Evolutionary conservation across 1,140 invertebrate genomes (phyloP), one percentile per base, ranked within the genome.

Genomic region (Euwallacea similis): DNA sequence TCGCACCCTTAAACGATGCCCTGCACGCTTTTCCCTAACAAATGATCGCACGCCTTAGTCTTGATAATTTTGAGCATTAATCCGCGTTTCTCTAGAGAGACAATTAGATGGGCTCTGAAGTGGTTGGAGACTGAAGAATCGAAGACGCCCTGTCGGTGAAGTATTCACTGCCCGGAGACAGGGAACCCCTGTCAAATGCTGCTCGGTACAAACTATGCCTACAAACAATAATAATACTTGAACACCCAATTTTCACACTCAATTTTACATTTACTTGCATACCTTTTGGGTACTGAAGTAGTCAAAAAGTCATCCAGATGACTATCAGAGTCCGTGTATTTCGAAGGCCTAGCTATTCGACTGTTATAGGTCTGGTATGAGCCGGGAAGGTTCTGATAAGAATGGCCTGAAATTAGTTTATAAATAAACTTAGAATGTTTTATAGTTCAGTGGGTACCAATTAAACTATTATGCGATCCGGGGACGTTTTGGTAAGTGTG

Each of bases 361-460:
- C 79, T 76, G 75, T 77, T 81, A 54, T 79, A 79, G 42, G 75
- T 78, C 61, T 76, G 75, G 41, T 78, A 78, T 11, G 71, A 72
- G 15, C 71, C 71, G 7, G 71, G 71, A 11, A 72, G 9, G 41
- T 72, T 67, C 56, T 71, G 69, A 21, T 71, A 71, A 13, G 69
- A 71, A 46, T 15, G 9, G 55, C 44, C 53, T 56, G 16, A 66
- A 66, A 56, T 15, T 54, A 21, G 16, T 56, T 56, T 15, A 13
- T n/a, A 9, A 0, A 13, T 11, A 16, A 56, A 56, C 11, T 9
- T 16, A 58, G 21, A 13, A 58, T 15, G 21, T 58, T 15, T 7
- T 58, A 13, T 58, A 58, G 10, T 10, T 42, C 42, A 9, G 11
- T 11, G 10, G 11, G 33, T 68, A 63, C 67, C 60, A 16, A 55